Base-by-base conservation (phyloP, 2,113 vertebrate species). In the Bagarius yarrelli region DNA sequence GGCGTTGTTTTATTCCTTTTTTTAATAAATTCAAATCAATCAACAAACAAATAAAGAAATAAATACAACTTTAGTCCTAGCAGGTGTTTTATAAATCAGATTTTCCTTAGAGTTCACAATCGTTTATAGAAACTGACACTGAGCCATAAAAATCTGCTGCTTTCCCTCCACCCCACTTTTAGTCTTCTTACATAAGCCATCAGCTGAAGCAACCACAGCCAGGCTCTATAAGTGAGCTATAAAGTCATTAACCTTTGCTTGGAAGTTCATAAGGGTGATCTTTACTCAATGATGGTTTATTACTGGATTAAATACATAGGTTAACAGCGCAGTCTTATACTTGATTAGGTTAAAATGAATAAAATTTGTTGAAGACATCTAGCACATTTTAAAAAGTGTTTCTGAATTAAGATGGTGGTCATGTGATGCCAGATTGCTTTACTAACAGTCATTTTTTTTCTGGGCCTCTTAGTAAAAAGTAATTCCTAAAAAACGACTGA, bases 211-310 rank as follows among this genome's bases (percentile, higher is more conserved):
- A 83, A 76, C 53, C 72, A 73, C 16, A 71, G 69, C 61, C 18
- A 78, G 8, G 44, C 47, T 30, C 73, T 52, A 19, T 59, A 73
- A 81, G 67, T 30, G 2, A 84, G 87, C 85, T 81, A 85, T 91
- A 89, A 92, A 92, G 84, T 83, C 83, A 88, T 92, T 90, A 91
- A 90, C 89, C 89, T 91, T 89, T 88, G 87, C 32, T n/a, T 23
- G 25, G 36, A 71, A 27, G 23, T 69, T 69, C 64, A n/a, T n/a
- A 12, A 40, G 34, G 34, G 19, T 14, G 21, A n/a, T 25, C 67
- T 47, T 47, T 47, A 18, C n/a, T 70, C 12, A 5, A 32, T 34
- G 30, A 25, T 40, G 8, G 25, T 12, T 52, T 30, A 69, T 71
- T 50, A 0, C 15, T 71, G 67, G 15, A 71, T 27, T 5, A 19